phyloP scores from a whole-genome alignment of 2,113 vertebrate genomes.

The Typhlomys cinereus region DNA sequence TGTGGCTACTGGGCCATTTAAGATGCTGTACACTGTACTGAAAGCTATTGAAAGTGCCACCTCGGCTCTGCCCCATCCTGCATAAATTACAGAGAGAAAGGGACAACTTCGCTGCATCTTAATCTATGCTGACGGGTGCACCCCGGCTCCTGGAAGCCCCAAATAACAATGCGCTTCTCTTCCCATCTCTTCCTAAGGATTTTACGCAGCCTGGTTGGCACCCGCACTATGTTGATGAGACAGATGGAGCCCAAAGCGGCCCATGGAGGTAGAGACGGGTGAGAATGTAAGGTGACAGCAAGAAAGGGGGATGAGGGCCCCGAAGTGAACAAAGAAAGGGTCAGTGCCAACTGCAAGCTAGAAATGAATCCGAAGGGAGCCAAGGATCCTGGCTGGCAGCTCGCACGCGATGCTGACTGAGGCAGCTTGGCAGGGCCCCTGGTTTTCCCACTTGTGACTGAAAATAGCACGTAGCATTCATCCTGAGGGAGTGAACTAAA shows the following conservation, averaged over 20 bases:
- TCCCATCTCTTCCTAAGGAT: conserved; percentile 27
- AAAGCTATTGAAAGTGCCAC: not conserved
- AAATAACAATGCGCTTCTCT: conserved; percentile 29
- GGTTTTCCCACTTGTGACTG: conserved; percentile 64
- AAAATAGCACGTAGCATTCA: conserved; percentile 72
- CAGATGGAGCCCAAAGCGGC: conserved; percentile 1
- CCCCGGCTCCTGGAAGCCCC: conserved; percentile 19
- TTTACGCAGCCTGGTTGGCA: conserved; percentile 48
- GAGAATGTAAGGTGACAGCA: conserved; percentile 4
- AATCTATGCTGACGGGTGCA: conserved; percentile 12
- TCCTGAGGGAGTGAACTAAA: conserved; percentile 62
- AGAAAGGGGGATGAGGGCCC: conserved; percentile 48
- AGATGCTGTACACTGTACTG: not conserved
- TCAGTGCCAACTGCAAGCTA: conserved; percentile 19
- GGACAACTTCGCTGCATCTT: conserved; percentile 17
- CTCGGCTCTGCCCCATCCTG: not conserved
- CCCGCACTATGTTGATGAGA: conserved; percentile 37
- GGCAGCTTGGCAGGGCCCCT: conserved; percentile 54
- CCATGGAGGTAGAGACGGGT: conserved; percentile 24
- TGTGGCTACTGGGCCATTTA: not conserved
- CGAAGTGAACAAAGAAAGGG: not conserved
- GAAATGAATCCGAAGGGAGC: conserved; percentile 56
- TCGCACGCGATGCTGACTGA: conserved; percentile 49
- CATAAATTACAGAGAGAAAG: conserved; percentile 20
- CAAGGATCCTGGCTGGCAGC: conserved; percentile 35